A percentile compares a stretch with the other conserved stretches of the same genome.
phyloP scores from a whole-genome alignment of 2,113 vertebrate genomes.

The Aspidoscelis tigris region DNA sequence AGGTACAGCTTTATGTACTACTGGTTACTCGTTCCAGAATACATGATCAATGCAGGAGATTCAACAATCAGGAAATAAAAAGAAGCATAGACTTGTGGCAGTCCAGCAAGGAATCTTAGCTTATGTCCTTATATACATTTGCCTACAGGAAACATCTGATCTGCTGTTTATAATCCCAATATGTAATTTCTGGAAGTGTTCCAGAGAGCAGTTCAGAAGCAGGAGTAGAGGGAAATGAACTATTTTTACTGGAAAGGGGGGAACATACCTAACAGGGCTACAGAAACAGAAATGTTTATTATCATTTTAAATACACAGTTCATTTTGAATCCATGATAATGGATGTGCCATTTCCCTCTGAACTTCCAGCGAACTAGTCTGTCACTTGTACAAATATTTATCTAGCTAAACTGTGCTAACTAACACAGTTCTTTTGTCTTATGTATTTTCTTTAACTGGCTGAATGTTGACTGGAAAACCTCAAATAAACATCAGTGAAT shows the following conservation, averaged over 20 bases:
- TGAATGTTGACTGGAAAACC: background rate
- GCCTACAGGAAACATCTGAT: background rate
- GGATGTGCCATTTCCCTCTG: constrained; percentile 2
- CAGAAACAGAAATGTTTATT: background rate
- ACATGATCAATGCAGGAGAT: no score
- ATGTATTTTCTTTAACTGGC: background rate
- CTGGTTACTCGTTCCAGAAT: background rate
- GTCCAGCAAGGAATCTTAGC: background rate
- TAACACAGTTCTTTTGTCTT: background rate
- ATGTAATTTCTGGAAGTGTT: background rate
- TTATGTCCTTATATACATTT: background rate
- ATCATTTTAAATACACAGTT: background rate
- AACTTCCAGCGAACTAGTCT: background rate
- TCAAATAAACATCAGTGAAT: background rate
- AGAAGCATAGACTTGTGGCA: background rate
- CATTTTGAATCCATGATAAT: background rate
- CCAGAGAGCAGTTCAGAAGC: background rate
- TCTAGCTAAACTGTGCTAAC: background rate
- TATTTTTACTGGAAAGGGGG: background rate
- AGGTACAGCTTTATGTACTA: background rate
- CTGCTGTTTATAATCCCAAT: background rate
- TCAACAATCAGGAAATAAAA: no score
- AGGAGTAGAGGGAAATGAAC: background rate
- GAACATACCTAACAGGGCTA: background rate
- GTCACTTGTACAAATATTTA: background rate